phyloP scores from a whole-genome alignment of 2,797 vertebrate genomes.

The Sebastes flavidus region DNA sequence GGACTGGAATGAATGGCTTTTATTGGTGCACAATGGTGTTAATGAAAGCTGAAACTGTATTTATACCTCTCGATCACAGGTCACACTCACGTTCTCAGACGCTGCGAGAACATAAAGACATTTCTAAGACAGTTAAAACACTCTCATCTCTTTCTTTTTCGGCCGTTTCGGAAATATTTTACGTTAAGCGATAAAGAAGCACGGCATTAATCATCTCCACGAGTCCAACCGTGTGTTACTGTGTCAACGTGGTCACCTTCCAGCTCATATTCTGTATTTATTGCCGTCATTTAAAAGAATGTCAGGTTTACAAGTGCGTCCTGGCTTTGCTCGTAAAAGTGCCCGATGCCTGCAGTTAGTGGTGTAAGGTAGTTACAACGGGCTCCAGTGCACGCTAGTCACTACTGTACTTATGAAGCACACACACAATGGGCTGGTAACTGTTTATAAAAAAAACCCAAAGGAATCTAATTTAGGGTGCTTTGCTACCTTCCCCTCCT shows the following conservation, averaged over 20 bases:
- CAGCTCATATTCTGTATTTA: conserved; percentile 60
- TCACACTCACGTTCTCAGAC: neutral
- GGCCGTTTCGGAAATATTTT: neutral
- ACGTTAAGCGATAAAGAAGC: neutral
- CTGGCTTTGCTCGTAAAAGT: conserved; percentile 48
- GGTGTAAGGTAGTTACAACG: neutral
- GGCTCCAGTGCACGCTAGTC: neutral
- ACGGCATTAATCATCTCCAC: conserved; percentile 27
- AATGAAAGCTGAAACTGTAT: neutral
- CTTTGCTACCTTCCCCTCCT: neutral
- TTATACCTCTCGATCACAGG: neutral
- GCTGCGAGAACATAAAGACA: neutral
- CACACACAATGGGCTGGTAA: neutral
- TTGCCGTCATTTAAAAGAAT: conserved; percentile 45
- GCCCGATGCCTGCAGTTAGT: conserved; percentile 10
- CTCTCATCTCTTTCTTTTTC: neutral
- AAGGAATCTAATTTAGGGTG: neutral
- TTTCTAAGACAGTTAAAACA: neutral
- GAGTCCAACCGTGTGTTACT: conserved; percentile 16
- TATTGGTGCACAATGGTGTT: neutral
- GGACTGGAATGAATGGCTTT: neutral
- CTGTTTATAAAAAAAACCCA: neutral
- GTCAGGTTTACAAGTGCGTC: conserved; percentile 61
- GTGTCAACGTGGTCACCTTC: conserved; percentile 44
- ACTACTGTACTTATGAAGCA: neutral